These are phyloP conservation scores for Petrocephalus zakoni DNA, from an alignment of 2,113 vertebrate species.

Conservation along the genomic window DNA sequence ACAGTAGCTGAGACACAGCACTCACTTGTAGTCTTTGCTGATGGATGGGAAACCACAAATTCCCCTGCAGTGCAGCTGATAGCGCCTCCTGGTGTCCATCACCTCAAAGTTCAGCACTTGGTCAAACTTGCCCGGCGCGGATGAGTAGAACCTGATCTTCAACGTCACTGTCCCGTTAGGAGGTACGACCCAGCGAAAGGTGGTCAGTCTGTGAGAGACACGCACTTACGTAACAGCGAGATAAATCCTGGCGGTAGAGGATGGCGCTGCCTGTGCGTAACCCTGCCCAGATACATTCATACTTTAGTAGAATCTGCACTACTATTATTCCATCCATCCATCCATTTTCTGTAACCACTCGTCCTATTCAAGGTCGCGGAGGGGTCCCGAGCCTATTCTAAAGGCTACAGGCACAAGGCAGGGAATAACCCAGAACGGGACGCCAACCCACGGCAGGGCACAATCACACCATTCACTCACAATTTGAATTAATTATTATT, in stretches of 20 bases:
- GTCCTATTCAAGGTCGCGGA: not conserved
- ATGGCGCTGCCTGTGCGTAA: not conserved
- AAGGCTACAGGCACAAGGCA: no score
- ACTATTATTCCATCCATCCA: not conserved
- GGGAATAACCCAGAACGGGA: no score
- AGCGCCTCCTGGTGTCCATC: slow-evolving; percentile 61
- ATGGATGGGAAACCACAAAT: slow-evolving; percentile 73
- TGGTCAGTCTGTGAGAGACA: slow-evolving; percentile 46
- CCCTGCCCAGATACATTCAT: not conserved
- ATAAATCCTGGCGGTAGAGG: not conserved
- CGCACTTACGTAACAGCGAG: not conserved
- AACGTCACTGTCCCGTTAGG: slow-evolving; percentile 58
- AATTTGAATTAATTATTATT: no score
- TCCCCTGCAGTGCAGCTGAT: slow-evolving; percentile 71
- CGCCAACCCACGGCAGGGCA: no score
- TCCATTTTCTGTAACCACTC: not conserved
- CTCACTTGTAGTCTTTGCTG: slow-evolving; percentile 70
- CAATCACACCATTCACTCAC: no score
- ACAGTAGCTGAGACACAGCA: slow-evolving; percentile 14
- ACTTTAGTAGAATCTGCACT: not conserved
- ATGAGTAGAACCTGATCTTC: slow-evolving; percentile 69
- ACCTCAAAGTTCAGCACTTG: slow-evolving; percentile 77
- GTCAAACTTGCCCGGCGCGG: slow-evolving; percentile 59
- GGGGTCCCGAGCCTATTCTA: no score
- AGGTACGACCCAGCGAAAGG: slow-evolving; percentile 78